A percentile compares a stretch with the other conserved stretches of the same genome.
Conservation (phyloP, 2,797 vertebrate genomes). For the Eidolon dupreanum region DNA sequence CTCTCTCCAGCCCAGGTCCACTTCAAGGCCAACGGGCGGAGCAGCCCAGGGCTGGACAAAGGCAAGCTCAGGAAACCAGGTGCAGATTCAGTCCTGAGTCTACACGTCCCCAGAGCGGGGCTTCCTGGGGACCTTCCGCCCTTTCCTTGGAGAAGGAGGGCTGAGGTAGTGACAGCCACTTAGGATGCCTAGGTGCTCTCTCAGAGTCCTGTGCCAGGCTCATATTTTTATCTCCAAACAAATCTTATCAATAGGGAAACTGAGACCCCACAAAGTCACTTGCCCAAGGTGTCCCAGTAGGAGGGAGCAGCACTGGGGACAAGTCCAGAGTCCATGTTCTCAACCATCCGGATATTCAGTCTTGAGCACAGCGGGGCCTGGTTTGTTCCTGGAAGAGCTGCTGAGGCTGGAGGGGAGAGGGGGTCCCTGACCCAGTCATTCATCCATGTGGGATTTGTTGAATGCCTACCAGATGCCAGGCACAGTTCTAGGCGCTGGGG, state of each 20-base stretch:
- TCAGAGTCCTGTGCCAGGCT: background rate
- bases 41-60: background rate
- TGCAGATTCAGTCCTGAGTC: background rate
- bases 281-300: background rate
- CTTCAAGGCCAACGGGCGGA: too few species aligned
- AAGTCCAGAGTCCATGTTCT: background rate
- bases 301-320: accelerated
- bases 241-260: background rate
- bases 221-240: background rate
- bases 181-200: background rate
- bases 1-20: background rate
- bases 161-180: accelerated
- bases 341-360: background rate
- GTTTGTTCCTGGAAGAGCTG: background rate
- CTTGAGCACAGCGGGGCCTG: background rate
- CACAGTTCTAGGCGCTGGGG: background rate
- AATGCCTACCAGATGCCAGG: background rate
- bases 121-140: background rate
- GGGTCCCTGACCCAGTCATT: background rate
- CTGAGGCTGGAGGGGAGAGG: too few species aligned
- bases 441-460: accelerated
- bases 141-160: background rate
- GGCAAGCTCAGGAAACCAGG: background rate
- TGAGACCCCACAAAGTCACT: background rate
- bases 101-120: background rate